phyloP scores from a whole-genome alignment of 2,888 invertebrate species.

The Metalampra italica region DNA sequence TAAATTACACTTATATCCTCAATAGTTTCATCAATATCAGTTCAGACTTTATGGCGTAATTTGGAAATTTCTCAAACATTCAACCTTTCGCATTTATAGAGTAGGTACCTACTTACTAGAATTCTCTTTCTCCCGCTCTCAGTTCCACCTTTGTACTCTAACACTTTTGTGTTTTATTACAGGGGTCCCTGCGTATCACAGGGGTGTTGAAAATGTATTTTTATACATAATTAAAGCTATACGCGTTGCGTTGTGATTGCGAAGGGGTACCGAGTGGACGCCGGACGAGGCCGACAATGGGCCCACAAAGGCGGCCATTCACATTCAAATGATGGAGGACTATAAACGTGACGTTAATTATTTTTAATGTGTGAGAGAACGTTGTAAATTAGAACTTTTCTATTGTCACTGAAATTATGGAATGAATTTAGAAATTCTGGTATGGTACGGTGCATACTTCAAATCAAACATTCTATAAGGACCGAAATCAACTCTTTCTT shows the following conservation, averaged over 20 bases:
- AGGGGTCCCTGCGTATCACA: not conserved
- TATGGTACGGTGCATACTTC: too few species aligned
- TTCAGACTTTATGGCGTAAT: too few species aligned
- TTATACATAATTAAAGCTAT: conserved; percentile 2
- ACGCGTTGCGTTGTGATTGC: conserved; percentile 9
- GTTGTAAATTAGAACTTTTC: not conserved
- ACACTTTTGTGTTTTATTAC: not conserved
- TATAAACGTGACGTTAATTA: not conserved
- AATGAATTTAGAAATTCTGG: too few species aligned
- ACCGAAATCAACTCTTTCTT: too few species aligned
- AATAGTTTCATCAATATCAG: too few species aligned
- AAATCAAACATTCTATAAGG: too few species aligned
- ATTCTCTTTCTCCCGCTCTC: not conserved
- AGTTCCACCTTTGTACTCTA: not conserved
- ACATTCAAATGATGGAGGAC: not conserved
- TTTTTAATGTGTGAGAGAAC: not conserved
- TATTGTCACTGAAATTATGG: too few species aligned
- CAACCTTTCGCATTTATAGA: too few species aligned
- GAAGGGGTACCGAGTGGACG: conserved; percentile 9
- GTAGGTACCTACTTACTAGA: too few species aligned
- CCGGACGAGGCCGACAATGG: conserved; percentile 9
- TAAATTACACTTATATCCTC: too few species aligned
- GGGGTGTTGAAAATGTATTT: conserved; percentile 3
- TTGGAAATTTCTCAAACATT: too few species aligned
- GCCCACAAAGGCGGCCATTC: conserved; percentile 1